Evolutionary conservation across 2,888 invertebrate genomes (phyloP).

Genomic region (Palloptera scutellata): DNA sequence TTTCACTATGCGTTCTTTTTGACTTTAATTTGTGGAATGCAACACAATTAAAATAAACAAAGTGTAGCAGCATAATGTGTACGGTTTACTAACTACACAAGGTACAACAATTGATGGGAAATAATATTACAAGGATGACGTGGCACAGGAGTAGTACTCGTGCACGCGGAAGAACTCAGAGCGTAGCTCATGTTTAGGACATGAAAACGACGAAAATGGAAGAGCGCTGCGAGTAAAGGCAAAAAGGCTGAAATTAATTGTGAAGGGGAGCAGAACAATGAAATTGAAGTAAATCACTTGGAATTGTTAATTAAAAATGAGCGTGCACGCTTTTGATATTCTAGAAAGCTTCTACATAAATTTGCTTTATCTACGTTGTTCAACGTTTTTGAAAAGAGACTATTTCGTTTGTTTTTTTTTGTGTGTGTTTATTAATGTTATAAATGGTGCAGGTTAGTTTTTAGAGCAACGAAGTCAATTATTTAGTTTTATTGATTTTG

Average conservation of each 20-base stretch:
- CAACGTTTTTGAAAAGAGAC: no score
- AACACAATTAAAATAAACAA: slow-evolving; percentile 35
- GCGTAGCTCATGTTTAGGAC: slow-evolving; percentile 21
- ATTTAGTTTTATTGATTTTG: no score
- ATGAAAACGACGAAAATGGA: slow-evolving; percentile 9
- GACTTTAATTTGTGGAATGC: slow-evolving; percentile 43
- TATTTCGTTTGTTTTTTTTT: no score
- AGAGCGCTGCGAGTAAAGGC: not conserved
- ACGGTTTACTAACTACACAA: no score
- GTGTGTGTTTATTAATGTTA: no score
- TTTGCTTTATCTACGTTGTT: no score
- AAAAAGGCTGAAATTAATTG: slow-evolving; percentile 18
- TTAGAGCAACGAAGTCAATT: no score
- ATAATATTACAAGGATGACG: not conserved
- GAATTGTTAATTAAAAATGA: slow-evolving; percentile 31
- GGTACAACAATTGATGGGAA: not conserved
- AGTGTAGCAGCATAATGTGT: slow-evolving; percentile 9
- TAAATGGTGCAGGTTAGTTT: no score
- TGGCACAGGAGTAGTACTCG: not conserved
- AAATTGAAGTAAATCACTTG: slow-evolving; percentile 29
- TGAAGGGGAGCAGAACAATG: slow-evolving; percentile 18
- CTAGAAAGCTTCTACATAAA: no score
- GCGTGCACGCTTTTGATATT: slow-evolving; percentile 3
- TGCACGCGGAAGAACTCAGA: slow-evolving; percentile 37
- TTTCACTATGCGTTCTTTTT: slow-evolving; percentile 39